Evolutionary conservation across 2,888 invertebrate genomes (phyloP), one percentile per base, ranked within the genome.

Genomic region (Sesia bembeciformis): DNA sequence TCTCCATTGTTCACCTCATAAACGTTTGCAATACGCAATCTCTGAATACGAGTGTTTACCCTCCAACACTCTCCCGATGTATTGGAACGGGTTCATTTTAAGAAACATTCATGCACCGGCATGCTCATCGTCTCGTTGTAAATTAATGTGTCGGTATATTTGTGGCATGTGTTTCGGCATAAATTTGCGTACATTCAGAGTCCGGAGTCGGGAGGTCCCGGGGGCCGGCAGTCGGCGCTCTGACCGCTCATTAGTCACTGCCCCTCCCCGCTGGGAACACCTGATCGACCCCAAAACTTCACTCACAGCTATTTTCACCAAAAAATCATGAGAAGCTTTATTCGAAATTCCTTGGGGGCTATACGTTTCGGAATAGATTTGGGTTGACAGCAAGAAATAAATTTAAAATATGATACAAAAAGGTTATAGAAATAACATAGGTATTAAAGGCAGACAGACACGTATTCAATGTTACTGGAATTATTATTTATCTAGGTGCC

Each of bases 221-320:
- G 52, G 60, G 62, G 74, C 61, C 57, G 54, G 59, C 71, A 75
- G 70, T 78, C 76, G 68, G 65, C 72, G 65, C 70, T 57, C 66
- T 70, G 68, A 73, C 77, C 79, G 70, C 76, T 78, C 78, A 76
- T 80, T 81, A 78, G 72, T 78, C 76, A 74, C 65, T 66, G 62
- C 65, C 66, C 50, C 57, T 56, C 61, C 63, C 67, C 67, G 58
- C 58, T 50, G 70, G 66, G 70, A 66, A 58, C 68, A 74, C 73
- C 76, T 75, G 72, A 74, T 74, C 68, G 62, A 56, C 66, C 63
- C 50, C 38, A 50, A 59, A 72, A 68, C 68, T 73, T 70, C 65
- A 62, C 67, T 62, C 65, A 62, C 67, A 61, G 65, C 66, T 66
- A 72, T 72, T 69, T 68, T 65, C 57, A 59, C 56, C 62, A 61